Percentiles rank a stretch among this genome's conserved stretches.
Conservation (phyloP, 2,113 vertebrate species). For the Nothocercus julius region DNA sequence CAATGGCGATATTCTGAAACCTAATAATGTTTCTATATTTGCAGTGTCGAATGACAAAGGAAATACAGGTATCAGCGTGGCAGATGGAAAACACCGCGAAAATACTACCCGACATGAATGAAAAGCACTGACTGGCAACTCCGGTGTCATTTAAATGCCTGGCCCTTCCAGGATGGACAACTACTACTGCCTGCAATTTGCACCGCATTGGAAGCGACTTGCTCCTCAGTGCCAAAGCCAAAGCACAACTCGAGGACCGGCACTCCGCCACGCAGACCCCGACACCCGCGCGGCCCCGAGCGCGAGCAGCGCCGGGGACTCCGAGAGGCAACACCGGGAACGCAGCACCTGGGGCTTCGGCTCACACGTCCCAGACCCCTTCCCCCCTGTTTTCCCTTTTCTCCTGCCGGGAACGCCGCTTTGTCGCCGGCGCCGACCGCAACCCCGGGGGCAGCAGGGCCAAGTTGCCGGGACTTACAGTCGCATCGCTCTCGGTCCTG, state of each 20-base stretch:
- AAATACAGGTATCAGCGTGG: not conserved
- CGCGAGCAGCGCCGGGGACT: too few relatives aligned
- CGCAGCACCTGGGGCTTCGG: too few relatives aligned
- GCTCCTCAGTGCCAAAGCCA: not conserved
- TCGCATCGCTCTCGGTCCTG: not conserved
- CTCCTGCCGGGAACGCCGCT: too few relatives aligned
- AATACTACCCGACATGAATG: not conserved
- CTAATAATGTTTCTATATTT: not conserved
- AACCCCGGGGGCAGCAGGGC: not conserved
- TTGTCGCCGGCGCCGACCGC: too few relatives aligned
- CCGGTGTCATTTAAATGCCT: not conserved
- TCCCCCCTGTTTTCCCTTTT: too few relatives aligned
- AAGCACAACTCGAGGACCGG: accelerated
- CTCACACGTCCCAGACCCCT: too few relatives aligned
- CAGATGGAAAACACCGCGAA: not conserved
- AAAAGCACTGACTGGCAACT: not conserved
- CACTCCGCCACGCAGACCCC: not conserved
- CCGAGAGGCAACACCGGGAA: too few relatives aligned
- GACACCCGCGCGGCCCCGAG: too few relatives aligned
- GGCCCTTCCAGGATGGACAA: not conserved
- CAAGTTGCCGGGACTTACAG: constrained; percentile 46
- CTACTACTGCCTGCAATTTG: not conserved
- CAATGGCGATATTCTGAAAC: not conserved
- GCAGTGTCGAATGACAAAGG: not conserved
- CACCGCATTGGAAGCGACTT: not conserved